Percentiles rank a stretch among this genome's conserved stretches.
Conservation (phyloP, 2,797 vertebrate species). For the Oophaga sylvatica region DNA sequence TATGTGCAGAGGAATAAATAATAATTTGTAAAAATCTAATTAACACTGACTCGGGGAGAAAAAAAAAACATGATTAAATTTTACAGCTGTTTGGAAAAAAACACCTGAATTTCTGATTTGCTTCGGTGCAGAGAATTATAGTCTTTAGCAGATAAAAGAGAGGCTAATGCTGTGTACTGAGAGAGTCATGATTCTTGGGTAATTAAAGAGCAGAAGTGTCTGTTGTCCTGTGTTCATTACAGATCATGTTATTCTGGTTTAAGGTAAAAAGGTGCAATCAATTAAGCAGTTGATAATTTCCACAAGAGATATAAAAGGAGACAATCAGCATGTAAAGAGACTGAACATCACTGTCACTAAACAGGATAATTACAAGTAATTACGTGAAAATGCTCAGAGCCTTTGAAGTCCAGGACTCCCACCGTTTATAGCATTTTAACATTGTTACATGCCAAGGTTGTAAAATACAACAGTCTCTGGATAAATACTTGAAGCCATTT, state of each 20-base stretch:
- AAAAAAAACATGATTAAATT: not conserved
- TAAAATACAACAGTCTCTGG: constrained; percentile 51
- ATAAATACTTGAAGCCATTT: constrained; percentile 56
- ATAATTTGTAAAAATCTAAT: not conserved
- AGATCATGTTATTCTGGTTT: constrained; percentile 39
- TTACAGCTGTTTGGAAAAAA: not conserved
- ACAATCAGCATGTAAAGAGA: constrained; percentile 51
- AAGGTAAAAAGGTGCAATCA: constrained; percentile 57
- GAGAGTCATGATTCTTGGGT: not conserved
- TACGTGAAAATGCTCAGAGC: constrained; percentile 54
- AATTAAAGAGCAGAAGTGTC: constrained; percentile 43
- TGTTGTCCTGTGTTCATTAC: constrained; percentile 18
- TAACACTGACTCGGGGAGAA: not conserved
- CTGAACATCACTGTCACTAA: constrained; percentile 59
- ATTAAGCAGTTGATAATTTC: constrained; percentile 59
- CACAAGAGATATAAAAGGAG: constrained; percentile 49
- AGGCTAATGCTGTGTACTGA: not conserved
- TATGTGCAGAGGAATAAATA: not conserved
- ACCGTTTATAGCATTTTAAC: constrained; percentile 60
- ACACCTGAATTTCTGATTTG: not conserved
- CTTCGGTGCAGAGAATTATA: not conserved
- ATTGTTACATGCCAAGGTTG: constrained; percentile 58
- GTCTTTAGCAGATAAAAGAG: constrained; percentile 22
- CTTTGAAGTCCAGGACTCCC: constrained; percentile 50
- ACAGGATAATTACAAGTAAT: constrained; percentile 61